Base-by-base conservation (phyloP, 92 coral and sea anemone genomes). In the Diadumene lineata region DNA sequence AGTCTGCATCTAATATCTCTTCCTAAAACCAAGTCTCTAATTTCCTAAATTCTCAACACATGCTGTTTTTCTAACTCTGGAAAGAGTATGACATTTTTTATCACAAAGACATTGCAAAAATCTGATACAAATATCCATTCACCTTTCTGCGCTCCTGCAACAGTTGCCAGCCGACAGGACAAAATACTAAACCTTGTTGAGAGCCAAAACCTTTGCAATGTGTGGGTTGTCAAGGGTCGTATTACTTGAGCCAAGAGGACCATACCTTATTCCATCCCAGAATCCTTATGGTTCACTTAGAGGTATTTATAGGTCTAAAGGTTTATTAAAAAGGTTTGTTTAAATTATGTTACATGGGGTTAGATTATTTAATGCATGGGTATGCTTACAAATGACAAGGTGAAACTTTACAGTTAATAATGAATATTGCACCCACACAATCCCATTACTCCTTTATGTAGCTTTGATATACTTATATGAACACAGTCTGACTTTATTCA, bases 181-280 rank as follows among this genome's bases (percentile, higher is more conserved):
- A 78, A 78, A 11, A 31, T 66, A 28, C 17, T 23, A 53, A 34
- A 56, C 44, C 75, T 67, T 29, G 44, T 76, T 32, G 75, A 18
- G 53, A 55, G 68, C 75, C 82, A 67, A 27, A 78, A 58, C 34
- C 43, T 78, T 27, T 51, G 63, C 33, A 68, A 17, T 0, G 82
- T n/a, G 43, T 23, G 58, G 56, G 68, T 38, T 30, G 17, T 28
- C 29, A 67, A 48, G 60, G 82, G 82, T 66, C 75, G 67, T 31
- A 78, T 31, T 57, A 23, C 72, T 78, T 62, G 56, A 11, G 53
- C 26, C 69, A 78, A 53, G 58, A 53, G 82, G 64, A 50, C 76
- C 82, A 78, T 78, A 68, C 60, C 79, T 74, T 56, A 62, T 60
- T 61, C 70, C 58, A 74, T 74, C 69, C 79, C 69, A 74, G 70